Evolutionary conservation across 2,888 invertebrate genomes (phyloP), one percentile per base, ranked within the genome.

Genomic region (Athetis lepigone): DNA sequence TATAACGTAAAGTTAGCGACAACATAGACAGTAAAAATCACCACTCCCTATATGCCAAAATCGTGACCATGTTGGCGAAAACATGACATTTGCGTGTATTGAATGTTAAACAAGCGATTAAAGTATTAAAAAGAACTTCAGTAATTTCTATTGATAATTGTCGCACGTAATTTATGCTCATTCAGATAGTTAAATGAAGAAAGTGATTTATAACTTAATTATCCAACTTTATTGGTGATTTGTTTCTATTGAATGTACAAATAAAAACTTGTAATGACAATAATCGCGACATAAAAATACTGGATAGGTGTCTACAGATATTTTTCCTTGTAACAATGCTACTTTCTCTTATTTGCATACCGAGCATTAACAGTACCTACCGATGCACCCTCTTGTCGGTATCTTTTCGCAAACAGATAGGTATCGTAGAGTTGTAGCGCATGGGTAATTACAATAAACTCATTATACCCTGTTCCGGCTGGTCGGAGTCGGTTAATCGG

Each of bases 401-500:
- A 25, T 45, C 25, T 40, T 47, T 58, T 64, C 62, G 29, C 54
- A 57, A 50, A 64, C 36, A 64, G 62, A 49, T 45, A 61, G 29
- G 40, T 29, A 56, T 49, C 59, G 40, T 37, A 55, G 13, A 42
- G 27, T 6, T 40, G 42, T 36, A 56, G 42, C 55, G 69, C 79
- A 82, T 79, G 80, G 80, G 82, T 85, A 82, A 85, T 86, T 87
- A 85, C 82, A 89, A 89, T 88, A 87, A 87, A 85, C 88, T 89
- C 86, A 89, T 92, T 90, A 87, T 73, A 56, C 62, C 50, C 57
- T 77, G 90, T 92, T 90, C 89, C 88, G 88, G 87, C 86, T 83
- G 88, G 88, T 80, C 84, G 87, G 82, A 75, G 72, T 60, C 79
- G 70, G 83, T 83, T 88, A 86, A 90, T 89, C 87, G 84, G 76